Base-by-base conservation (phyloP, 2,888 invertebrate genomes). In the Drosophila recens region DNA sequence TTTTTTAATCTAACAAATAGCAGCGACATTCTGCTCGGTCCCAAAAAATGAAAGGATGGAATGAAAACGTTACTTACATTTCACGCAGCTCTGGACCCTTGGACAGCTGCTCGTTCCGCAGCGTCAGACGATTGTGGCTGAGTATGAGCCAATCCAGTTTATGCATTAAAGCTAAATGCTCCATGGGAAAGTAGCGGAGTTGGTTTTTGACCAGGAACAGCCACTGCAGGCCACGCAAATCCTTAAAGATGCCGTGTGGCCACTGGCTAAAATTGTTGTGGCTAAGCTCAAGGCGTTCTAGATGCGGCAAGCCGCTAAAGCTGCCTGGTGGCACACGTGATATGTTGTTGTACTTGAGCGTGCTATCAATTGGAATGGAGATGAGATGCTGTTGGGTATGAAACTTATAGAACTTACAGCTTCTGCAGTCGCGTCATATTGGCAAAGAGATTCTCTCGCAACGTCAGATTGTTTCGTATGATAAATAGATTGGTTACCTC, bases 191-290 rank as follows among this genome's bases (percentile, higher is more conserved):
- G 17, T 86, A 69, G 9, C 75, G 75, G 52, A 95, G 89, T 64
- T 89, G 85, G 86, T 95, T 95, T 49, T 93, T 90, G 40, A 93
- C 90, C 33, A 94, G 78, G 74, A 93, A 92, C 20, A 95, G 84
- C 91, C 93, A 94, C 52, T 92, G 88, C 33, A 95, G 83, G 1
- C 91, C 90, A 0, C 67, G 61, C 42, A 95, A 87, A 30, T 93
- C 93, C 38, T 77, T 73, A 42, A 95, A 93, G 20, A 93, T 90
- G 23, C 92, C 93, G 8, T 78, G 66, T 4, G 91, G 84, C 66
- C 94, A 79, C 72, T 89, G 81, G 42, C 80, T 88, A 45, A 92
- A 73, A 69, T 87, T 89, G 66, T 92, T 92, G 71, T 89, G 86
- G 72, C 91, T 86, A 36, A 92, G 48, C 66, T 91, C 92, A 2